phyloP scores from a whole-genome alignment of 64 coral and sea anemone species.

The Porites lutea region DNA sequence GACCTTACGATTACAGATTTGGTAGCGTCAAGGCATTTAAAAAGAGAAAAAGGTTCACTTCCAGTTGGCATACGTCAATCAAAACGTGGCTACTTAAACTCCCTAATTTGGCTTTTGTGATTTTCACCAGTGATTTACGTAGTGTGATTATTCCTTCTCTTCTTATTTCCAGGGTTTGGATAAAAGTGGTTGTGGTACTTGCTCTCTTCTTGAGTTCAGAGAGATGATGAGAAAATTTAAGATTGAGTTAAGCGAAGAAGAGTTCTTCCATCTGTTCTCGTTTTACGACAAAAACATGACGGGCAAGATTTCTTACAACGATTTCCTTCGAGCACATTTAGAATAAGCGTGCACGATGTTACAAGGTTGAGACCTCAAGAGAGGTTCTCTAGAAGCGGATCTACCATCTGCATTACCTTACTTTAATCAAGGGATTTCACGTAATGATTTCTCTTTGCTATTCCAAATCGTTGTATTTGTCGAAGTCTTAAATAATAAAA shows the following conservation, averaged over 20 bases:
- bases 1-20: too few relatives aligned
- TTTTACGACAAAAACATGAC: conserved; percentile 89
- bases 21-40: too few relatives aligned
- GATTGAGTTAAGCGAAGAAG: conserved; percentile 86
- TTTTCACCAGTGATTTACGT: not conserved
- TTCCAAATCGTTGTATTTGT: not conserved
- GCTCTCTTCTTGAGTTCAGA: conserved; percentile 76
- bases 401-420: not conserved
- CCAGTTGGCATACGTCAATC: too few relatives aligned
- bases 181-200: conserved; percentile 64
- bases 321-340: conserved; percentile 84
- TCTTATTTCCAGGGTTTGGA: conserved; percentile 64
- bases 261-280: conserved; percentile 89
- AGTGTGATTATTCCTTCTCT: not conserved
- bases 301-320: conserved; percentile 83
- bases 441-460: not conserved
- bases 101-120: not conserved
- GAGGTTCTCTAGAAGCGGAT: too few relatives aligned
- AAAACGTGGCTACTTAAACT: too few relatives aligned
- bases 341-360: conserved; percentile 25
- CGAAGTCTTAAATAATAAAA: not conserved
- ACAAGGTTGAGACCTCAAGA: not conserved
- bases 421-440: not conserved
- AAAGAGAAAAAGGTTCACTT: too few relatives aligned
- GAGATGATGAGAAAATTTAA: conserved; percentile 82